Evolutionary conservation across 2,797 vertebrate species (phyloP).

Genomic region (Sebastes itinus): DNA sequence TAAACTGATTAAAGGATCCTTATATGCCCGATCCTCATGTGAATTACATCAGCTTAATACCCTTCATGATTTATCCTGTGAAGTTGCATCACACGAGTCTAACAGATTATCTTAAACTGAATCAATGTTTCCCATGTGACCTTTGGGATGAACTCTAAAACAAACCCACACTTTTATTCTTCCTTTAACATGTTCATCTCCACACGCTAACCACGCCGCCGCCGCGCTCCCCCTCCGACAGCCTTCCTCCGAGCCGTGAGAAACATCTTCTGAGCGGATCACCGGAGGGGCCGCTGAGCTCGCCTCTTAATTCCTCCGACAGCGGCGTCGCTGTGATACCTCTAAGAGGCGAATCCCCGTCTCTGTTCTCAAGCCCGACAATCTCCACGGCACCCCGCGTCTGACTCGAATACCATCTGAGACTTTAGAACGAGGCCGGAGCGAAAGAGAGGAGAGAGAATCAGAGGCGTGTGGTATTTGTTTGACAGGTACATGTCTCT

Average conservation of each 20-base stretch:
- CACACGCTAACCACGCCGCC: not conserved
- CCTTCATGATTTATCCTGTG: not conserved
- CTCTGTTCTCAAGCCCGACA: slow-evolving; percentile 61
- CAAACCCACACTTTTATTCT: not conserved
- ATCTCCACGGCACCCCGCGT: slow-evolving; percentile 41
- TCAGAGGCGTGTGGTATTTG: slow-evolving; percentile 72
- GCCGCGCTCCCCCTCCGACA: not conserved
- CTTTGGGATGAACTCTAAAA: not conserved
- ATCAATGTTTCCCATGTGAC: not conserved
- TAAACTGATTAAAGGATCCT: not conserved
- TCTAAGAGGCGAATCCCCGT: slow-evolving; percentile 52
- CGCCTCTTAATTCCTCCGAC: slow-evolving; percentile 66
- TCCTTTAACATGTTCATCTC: slow-evolving; percentile 2
- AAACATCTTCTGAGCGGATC: slow-evolving; percentile 59
- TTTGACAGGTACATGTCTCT: slow-evolving; percentile 82
- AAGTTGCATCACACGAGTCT: not conserved
- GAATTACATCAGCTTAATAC: not conserved
- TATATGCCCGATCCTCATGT: not conserved
- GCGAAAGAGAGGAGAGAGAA: slow-evolving; percentile 47
- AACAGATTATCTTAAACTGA: not conserved
- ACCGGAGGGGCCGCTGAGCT: slow-evolving; percentile 45
- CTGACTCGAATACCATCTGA: slow-evolving; percentile 60
- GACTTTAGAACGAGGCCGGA: slow-evolving; percentile 51
- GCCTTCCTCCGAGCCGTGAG: slow-evolving; percentile 53
- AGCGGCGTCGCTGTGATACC: slow-evolving; percentile 57